These are phyloP conservation scores for Eupithecia tripunctaria DNA, from an alignment of 2,888 invertebrate genomes.

Conservation along the genomic window DNA sequence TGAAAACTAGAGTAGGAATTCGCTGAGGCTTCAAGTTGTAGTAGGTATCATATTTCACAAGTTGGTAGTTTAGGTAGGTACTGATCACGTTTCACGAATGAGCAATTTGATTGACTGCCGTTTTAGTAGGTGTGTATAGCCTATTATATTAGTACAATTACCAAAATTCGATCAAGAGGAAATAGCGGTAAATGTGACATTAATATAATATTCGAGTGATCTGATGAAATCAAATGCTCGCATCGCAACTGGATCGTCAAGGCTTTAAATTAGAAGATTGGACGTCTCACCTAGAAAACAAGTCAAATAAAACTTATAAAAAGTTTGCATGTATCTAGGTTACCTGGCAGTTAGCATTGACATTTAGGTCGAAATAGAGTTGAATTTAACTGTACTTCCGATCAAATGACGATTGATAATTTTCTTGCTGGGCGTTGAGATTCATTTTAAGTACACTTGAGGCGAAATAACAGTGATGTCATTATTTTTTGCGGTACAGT, in stretches of 20 bases:
- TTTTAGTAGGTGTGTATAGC: constrained; percentile 53
- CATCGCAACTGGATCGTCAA: constrained; percentile 5
- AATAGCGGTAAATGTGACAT: constrained; percentile 58
- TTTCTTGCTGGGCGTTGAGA: constrained; percentile 57
- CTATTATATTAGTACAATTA: constrained; percentile 59
- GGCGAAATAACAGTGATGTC: constrained; percentile 71
- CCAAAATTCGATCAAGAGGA: constrained; percentile 58
- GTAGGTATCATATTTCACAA: constrained; percentile 17
- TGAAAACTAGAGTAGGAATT: constrained; percentile 41
- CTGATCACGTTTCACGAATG: constrained; percentile 53
- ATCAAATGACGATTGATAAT: constrained; percentile 60
- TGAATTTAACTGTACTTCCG: constrained; percentile 71
- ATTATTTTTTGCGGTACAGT: constrained; percentile 68
- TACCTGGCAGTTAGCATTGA: constrained; percentile 49
- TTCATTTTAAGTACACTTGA: constrained; percentile 52
- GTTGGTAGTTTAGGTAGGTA: constrained; percentile 6
- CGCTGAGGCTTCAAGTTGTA: constrained; percentile 18
- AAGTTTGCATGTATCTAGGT: constrained; percentile 30
- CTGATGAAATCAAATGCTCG: background rate
- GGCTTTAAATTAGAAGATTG: constrained; percentile 5
- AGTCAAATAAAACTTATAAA: constrained; percentile 23
- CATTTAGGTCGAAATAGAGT: constrained; percentile 65
- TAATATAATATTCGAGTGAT: background rate
- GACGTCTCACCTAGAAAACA: constrained; percentile 9
- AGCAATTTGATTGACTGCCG: constrained; percentile 54